Evolutionary conservation across 1,140 invertebrate genomes (phyloP).

Genomic region (Cardiocondyla obscurior): DNA sequence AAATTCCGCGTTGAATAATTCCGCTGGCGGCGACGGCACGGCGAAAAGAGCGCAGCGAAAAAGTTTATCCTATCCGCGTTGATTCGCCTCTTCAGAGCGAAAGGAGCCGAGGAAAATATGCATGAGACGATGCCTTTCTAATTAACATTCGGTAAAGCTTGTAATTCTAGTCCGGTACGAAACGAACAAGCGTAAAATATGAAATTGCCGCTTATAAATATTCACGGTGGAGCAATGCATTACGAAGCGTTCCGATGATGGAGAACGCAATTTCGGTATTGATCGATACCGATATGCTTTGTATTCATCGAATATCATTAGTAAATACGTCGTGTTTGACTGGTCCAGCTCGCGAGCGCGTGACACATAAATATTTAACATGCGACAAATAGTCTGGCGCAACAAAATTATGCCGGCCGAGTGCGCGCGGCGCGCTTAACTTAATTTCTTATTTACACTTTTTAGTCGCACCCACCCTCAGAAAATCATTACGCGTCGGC

Average conservation of each 20-base stretch:
- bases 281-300: constrained; percentile 21
- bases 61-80: neutral
- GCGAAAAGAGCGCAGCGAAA: neutral
- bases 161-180: constrained; percentile 6
- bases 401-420: neutral
- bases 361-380: constrained; percentile 24
- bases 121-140: constrained; percentile 3
- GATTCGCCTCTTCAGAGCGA: neutral
- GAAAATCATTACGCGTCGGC: neutral
- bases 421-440: neutral
- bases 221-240: neutral
- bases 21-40: neutral
- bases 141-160: neutral
- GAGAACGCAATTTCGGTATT: constrained; percentile 25
- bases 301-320: constrained; percentile 44
- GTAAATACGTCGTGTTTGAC: constrained; percentile 29
- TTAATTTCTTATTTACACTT: constrained; percentile 24
- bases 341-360: neutral
- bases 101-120: neutral
- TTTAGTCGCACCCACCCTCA: neutral
- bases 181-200: constrained; percentile 28
- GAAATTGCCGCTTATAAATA: constrained; percentile 15
- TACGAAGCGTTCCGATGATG: neutral
- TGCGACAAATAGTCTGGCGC: constrained; percentile 1
- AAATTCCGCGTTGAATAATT: constrained; percentile 15